Base-by-base conservation (phyloP, 2,113 vertebrate genomes). In the Marmota monax region DNA sequence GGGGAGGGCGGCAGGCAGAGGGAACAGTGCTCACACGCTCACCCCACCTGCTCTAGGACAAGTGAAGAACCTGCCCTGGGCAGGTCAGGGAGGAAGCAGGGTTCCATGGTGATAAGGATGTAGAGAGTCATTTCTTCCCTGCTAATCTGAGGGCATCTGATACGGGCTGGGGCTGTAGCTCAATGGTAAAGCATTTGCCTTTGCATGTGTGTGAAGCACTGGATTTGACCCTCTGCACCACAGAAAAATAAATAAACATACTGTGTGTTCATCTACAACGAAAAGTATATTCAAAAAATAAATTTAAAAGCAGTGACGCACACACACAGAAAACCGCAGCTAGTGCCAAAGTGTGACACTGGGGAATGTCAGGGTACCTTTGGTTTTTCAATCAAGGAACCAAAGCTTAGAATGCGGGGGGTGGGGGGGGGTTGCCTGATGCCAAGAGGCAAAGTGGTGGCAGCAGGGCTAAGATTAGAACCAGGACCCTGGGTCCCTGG, bases 21-120 rank as follows among this genome's bases (percentile, higher is more conserved):
- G 74, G 53, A 3, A 34, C 4, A 34, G 23, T 17, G n/a, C 14
- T 34, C 80, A 7, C 45, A 1, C 0, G 2, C 51, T 12, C 13
- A 25, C 74, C 58, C 39, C 37, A 18, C 4, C 7, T n/a, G 67
- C n/a, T 48, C 42, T 48, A 32, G 80, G 8, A 76, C 22, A 61
- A 69, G 48, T 27, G 13, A 48, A 80, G 78, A 34, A 45, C 25
- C 17, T 51, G 37, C 51, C 77, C 27, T 0, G 2, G 4, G 34
- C 14, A 23, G 45, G 37, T 32, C 65, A 11, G 72, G 72, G n/a
- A 39, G 70, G 48, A 82, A 83, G 74, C 7, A 6, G 78, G 29
- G 16, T 29, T 4, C 20, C 39, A 6, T 37, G 8, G 22, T 6
- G 37, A 18, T 39, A 16, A 45, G 27, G 37, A 72, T 1, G 37